These are phyloP conservation scores for Callinectes sapidus DNA, from an alignment of 2,888 invertebrate species.

Conservation along the genomic window DNA sequence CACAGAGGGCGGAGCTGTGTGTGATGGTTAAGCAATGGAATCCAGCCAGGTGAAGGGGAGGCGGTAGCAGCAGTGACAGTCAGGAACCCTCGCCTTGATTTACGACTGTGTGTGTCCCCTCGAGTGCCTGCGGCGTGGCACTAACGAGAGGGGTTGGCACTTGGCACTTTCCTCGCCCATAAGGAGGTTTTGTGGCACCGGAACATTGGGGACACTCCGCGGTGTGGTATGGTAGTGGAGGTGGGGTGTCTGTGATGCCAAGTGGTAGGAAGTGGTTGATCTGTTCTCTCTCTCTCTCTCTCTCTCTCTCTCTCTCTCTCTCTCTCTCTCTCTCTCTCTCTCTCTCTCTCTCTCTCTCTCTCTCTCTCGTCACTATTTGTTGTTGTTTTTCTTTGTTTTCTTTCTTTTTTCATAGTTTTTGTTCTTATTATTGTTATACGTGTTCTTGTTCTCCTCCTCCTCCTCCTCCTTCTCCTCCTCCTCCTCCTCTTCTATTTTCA, in stretches of 20 bases:
- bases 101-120: conserved; percentile 29
- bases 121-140: conserved; percentile 39
- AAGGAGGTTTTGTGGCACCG: neutral
- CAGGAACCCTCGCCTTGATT: conserved; percentile 11
- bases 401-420: neutral
- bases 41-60: neutral
- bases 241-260: neutral
- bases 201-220: neutral
- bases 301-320: neutral
- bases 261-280: neutral
- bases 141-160: conserved; percentile 42
- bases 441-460: too few relatives aligned
- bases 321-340: neutral
- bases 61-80: neutral
- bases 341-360: neutral
- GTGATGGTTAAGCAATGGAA: neutral
- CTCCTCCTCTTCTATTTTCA: too few relatives aligned
- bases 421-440: too few relatives aligned
- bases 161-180: conserved; percentile 40
- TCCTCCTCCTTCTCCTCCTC: too few relatives aligned
- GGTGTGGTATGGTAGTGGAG: neutral
- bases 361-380: neutral
- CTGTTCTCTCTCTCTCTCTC: neutral
- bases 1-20: neutral
- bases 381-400: neutral